Conservation (phyloP, 1,140 invertebrate species). For the Brachionus calyciflorus region DNA sequence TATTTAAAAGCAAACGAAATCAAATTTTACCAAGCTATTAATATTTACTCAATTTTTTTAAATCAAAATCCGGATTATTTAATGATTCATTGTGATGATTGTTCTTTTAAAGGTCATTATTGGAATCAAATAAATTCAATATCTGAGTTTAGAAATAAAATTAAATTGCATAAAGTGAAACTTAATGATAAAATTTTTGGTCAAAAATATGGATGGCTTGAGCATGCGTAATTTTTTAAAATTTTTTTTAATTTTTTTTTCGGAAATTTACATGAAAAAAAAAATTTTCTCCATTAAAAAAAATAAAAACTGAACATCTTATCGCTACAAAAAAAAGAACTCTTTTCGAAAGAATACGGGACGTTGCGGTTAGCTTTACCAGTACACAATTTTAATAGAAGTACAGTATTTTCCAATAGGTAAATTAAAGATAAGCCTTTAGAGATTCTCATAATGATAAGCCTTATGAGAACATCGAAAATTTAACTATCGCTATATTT, state of each 20-base stretch:
- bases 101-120: neutral
- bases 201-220: neutral
- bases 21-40: neutral
- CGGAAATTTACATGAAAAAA: too few species aligned
- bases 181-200: neutral
- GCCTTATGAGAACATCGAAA: too few species aligned
- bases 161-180: neutral
- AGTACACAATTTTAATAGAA: too few species aligned
- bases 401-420: too few species aligned
- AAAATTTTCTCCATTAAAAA: too few species aligned
- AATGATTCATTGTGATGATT: neutral
- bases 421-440: too few species aligned
- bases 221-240: neutral
- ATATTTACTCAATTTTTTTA: neutral
- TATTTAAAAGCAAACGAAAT: neutral
- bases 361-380: too few species aligned
- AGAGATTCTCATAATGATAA: too few species aligned
- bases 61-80: neutral
- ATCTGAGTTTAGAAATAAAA: neutral
- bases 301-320: too few species aligned
- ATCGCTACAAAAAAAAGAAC: too few species aligned
- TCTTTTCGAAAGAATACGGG: too few species aligned
- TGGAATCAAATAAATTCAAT: neutral
- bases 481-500: too few species aligned
- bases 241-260: neutral